These are phyloP conservation scores for Danio choprae DNA, from an alignment of 2,797 vertebrate genomes.

Conservation along the genomic window DNA sequence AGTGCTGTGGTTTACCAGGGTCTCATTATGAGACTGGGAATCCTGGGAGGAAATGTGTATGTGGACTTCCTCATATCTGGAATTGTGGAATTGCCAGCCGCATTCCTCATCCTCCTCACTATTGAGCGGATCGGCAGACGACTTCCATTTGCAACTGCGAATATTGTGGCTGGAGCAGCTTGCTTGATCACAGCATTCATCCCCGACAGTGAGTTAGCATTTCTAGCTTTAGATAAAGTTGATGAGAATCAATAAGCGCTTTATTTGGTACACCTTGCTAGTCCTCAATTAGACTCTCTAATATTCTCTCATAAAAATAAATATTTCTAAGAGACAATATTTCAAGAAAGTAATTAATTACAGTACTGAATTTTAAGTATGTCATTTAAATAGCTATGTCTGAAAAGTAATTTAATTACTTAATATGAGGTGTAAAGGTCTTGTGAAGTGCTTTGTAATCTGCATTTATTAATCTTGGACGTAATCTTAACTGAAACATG, in stretches of 20 bases:
- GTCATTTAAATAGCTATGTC: too few species aligned
- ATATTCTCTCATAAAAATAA: too few species aligned
- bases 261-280: too few species aligned
- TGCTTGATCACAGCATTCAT: constrained; percentile 89
- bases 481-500: too few species aligned
- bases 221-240: not conserved
- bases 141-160: constrained; percentile 87
- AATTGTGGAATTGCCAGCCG: constrained; percentile 88
- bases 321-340: too few species aligned
- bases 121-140: constrained; percentile 90
- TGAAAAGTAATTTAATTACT: too few species aligned
- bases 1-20: constrained; percentile 95
- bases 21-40: constrained; percentile 92
- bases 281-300: too few species aligned
- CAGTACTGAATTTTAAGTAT: too few species aligned
- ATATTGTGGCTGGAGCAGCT: constrained; percentile 81
- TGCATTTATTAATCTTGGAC: too few species aligned
- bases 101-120: constrained; percentile 88
- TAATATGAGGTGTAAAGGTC: too few species aligned
- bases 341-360: too few species aligned
- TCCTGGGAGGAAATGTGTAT: constrained; percentile 88
- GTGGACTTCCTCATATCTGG: constrained; percentile 90
- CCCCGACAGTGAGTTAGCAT: constrained; percentile 83
- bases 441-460: too few species aligned
- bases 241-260: not conserved